Base-by-base conservation (phyloP, 2,888 invertebrate genomes). In the Andrena hattorfiana region DNA sequence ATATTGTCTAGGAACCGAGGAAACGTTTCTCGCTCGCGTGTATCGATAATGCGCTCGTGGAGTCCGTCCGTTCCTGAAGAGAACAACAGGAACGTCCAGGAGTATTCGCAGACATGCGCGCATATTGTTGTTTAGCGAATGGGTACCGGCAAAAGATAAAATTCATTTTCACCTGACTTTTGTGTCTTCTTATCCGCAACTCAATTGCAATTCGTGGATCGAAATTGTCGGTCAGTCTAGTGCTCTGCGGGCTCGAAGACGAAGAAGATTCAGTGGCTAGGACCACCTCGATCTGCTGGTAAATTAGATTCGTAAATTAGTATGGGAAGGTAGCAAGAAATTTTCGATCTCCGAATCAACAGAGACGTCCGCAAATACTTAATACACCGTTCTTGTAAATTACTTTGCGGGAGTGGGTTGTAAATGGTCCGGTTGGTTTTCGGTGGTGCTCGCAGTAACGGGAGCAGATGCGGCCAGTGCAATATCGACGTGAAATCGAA, bases 1-100 rank as follows among this genome's bases (percentile, higher is more conserved):
- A 75, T 84, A 84, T 79, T 83, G 83, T 84, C 72, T 75, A 69
- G 64, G 72, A 68, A 78, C 79, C 73, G 84, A 26, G 74, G 75
- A 54, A 83, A 83, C 77, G 64, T 66, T 81, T 81, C 72, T 54
- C 60, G 70, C 70, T 63, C 66, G 59, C 63, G 81, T 73, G 77
- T 77, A 77, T 74, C 77, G 83, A 82, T 77, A 82, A 83, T 83
- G 54, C 56, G 28, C 67, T n/a, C 30, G 28, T 30, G 26, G 32
- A n/a, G 8, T n/a, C 30, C 13, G 42, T 4, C 20, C 42, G n/a
- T 26, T 30, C 63, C 16, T 35, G 32, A 35, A 13, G 30, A 28
- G 20, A 7, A 13, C 54, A 32, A 60, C 42, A 26, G 77, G 60
- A 77, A 70, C 69, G 79, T 28, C 60, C 42, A 16, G 42, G 42